Conservation (phyloP, 2,797 vertebrate species). For the Telmatherina bonti region DNA sequence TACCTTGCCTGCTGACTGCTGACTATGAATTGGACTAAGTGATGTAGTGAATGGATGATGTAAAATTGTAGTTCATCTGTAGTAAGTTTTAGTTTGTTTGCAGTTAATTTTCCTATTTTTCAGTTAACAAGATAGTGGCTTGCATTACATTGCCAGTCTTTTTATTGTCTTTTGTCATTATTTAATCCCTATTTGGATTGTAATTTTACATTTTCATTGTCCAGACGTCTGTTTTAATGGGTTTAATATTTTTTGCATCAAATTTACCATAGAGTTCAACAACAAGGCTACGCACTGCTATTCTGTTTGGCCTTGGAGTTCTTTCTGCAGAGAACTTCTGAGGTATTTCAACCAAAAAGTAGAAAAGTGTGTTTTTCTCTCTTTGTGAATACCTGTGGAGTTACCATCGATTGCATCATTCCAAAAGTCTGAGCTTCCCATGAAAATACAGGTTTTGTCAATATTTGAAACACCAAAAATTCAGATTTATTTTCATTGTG, state of each 20-base stretch:
- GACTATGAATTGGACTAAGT: no score
- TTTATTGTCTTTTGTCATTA: no score
- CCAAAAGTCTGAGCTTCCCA: slow-evolving; percentile 4
- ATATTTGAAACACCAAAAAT: slow-evolving; percentile 23
- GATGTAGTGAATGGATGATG: fast-evolving
- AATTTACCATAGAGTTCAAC: neutral
- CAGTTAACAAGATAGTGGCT: neutral
- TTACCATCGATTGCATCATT: slow-evolving; percentile 68
- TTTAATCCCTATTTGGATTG: neutral
- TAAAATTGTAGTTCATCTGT: neutral
- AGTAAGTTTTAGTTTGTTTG: neutral
- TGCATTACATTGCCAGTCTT: neutral
- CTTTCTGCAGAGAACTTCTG: slow-evolving; percentile 19
- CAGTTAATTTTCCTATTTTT: neutral
- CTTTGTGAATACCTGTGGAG: slow-evolving; percentile 54
- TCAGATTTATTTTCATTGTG: slow-evolving; percentile 7
- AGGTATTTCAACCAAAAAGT: slow-evolving; percentile 17
- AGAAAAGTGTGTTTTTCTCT: slow-evolving; percentile 8
- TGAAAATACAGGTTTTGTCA: slow-evolving; percentile 32
- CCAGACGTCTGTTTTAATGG: neutral
- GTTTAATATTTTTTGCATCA: neutral
- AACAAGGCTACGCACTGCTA: no score
- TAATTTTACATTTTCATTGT: neutral
- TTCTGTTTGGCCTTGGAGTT: slow-evolving; percentile 20
- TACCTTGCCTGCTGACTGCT: no score